Evolutionary conservation across 1,140 invertebrate genomes (phyloP), one percentile per base, ranked within the genome.

Genomic region (Drosophila subpulchrella): DNA sequence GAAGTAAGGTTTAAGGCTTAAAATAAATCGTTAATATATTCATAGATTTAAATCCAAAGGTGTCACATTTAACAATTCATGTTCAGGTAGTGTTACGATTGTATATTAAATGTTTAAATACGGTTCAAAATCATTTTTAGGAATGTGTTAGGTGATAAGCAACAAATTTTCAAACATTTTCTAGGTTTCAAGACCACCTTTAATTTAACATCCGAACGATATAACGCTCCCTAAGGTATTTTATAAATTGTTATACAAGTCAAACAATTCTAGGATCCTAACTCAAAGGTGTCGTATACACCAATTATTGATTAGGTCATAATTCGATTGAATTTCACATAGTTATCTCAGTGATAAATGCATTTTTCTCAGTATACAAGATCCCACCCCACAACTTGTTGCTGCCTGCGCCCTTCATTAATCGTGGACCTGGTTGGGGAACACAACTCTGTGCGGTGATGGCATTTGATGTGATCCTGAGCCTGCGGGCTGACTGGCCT

Each of bases 341-440:
- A 34, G 0, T 34, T 34, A 2, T 34, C 3, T 2, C 2, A 32
- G 7, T 34, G 32, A 34, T 20, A n/a, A 0, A 46, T 20, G 7
- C 3, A 34, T 46, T 46, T 20, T 11, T 3, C 42, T 42, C 60
- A 51, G 46, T 68, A 59, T n/a, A 51, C 4, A 4, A n/a, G 11
- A 72, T 15, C 30, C 50, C 27, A 27, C 27, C 42, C 50, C 59
- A 47, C 20, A 60, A 75, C 72, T 67, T 76, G 51, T 53, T 75
- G 72, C 61, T 55, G 41, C 42, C 41, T 51, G 74, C 32, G 47
- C 74, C 63, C 62, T 76, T 77, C 55, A 77, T 77, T 76, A 54
- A 55, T 77, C 72, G 30, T 75, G 57, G 34, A 59, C 27, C 68
- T 72, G 68, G 53, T 34, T 50, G 61, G 30, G 7, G 42, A 48